Conservation (phyloP, 2,113 vertebrate genomes). For the Pipra filicauda region DNA sequence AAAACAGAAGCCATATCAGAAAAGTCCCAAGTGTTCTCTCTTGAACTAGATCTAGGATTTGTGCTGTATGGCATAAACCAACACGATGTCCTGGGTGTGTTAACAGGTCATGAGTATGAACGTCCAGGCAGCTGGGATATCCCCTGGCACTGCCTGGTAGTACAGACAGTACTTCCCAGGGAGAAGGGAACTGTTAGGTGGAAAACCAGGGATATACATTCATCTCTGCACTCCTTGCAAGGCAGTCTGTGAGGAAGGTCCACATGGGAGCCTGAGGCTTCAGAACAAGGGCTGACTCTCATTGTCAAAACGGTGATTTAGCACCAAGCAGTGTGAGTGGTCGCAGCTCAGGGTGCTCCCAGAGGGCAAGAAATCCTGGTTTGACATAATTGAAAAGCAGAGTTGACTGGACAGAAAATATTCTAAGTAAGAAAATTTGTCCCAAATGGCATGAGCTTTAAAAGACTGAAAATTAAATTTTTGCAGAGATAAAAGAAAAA, state of each 20-base stretch:
- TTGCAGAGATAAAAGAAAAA: background rate
- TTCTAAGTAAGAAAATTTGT: background rate
- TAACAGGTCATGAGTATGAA: background rate
- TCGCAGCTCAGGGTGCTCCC: background rate
- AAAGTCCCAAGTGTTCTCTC: background rate
- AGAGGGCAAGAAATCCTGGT: background rate
- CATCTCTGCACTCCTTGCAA: background rate
- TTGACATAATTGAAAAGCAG: background rate
- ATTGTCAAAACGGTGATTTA: background rate
- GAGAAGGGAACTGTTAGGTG: background rate
- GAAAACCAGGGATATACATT: background rate
- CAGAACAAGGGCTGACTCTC: background rate
- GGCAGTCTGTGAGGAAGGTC: background rate
- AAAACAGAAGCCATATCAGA: background rate
- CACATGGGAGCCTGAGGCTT: background rate
- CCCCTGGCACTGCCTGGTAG: background rate
- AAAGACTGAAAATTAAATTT: background rate
- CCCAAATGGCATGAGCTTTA: background rate
- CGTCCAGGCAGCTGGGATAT: background rate
- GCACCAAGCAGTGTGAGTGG: accelerated
- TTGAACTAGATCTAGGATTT: background rate
- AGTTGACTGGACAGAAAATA: background rate
- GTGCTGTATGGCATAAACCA: background rate
- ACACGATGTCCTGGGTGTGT: background rate
- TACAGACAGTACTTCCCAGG: too few relatives aligned